Evolutionary conservation across 1,140 invertebrate species (phyloP), one percentile per base, ranked within the genome.

Genomic region (Temnothorax curvispinosus): DNA sequence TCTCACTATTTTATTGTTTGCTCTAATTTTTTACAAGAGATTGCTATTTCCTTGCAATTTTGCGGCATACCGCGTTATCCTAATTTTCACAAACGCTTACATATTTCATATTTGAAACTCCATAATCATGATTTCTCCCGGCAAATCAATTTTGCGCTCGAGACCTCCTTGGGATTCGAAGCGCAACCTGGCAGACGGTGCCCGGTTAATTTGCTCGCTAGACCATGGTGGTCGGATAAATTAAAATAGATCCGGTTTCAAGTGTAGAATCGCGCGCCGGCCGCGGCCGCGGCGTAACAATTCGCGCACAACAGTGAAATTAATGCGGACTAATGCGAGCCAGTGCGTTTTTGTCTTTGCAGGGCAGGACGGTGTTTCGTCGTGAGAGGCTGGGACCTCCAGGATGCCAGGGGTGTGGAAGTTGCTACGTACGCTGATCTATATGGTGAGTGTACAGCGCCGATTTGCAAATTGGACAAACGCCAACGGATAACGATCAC

Each of bases 371-470:
- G 77, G 92, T 93, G 92, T 94, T 93, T 94, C 92, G 93, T 94
- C 94, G 94, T 93, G 93, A 94, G 93, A 94, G 94, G 94, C 94
- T 94, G 94, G 93, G 87, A 94, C 92, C 93, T 95, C 92, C 94
- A 95, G 94, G 93, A 95, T 95, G 94, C 94, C 93, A 95, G 93
- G 94, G 94, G 91, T 94, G 94, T 93, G 94, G 94, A 95, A 93
- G 93, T 93, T 95, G 93, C 94, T 95, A 93, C 92, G 91, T 92
- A 93, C 94, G 94, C 93, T 95, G 92, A 95, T 95, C 94, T 95
- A 94, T 90, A 94, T 94, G 93, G 95, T 95, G 84, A 95, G 93
- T 94, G n/a, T 52, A 50, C 13, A 62, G 13, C n/a, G n/a, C 5
- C 44, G 41, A 60, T 50, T 27, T 47, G 11, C 54, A 71, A 80